phyloP scores from a whole-genome alignment of 2,888 invertebrate genomes.

The Parnassius orleans region DNA sequence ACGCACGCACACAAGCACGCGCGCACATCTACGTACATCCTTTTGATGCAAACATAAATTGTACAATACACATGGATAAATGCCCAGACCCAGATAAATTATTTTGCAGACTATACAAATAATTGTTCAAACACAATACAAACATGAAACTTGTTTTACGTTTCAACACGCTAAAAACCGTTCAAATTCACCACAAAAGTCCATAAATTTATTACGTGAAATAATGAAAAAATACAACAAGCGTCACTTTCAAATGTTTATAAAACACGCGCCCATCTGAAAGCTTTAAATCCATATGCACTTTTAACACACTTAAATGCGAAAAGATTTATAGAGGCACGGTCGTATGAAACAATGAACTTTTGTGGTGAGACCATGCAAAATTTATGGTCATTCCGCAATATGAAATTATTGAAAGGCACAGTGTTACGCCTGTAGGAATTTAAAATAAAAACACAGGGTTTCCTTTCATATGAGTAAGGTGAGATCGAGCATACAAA shows the following conservation, averaged over 20 bases:
- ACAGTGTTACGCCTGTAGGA: constrained; percentile 27
- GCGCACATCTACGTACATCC: too few species aligned
- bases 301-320: constrained; percentile 35
- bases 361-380: constrained; percentile 40
- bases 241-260: constrained; percentile 7
- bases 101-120: too few species aligned
- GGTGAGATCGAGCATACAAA: constrained; percentile 13
- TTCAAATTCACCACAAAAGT: neutral
- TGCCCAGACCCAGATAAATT: too few species aligned
- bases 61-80: too few species aligned
- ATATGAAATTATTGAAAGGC: constrained; percentile 38
- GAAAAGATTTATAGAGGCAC: constrained; percentile 34
- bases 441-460: constrained; percentile 28
- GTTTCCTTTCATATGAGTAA: constrained; percentile 16
- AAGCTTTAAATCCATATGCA: constrained; percentile 36
- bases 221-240: constrained; percentile 6
- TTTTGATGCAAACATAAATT: too few species aligned
- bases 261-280: constrained; percentile 23
- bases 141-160: too few species aligned
- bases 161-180: neutral
- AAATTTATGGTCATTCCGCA: constrained; percentile 42
- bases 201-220: neutral
- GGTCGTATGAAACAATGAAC: constrained; percentile 42
- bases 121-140: too few species aligned
- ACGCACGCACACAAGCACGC: too few species aligned